Conservation (phyloP, 2,888 invertebrate species). For the Atethmia centrago region DNA sequence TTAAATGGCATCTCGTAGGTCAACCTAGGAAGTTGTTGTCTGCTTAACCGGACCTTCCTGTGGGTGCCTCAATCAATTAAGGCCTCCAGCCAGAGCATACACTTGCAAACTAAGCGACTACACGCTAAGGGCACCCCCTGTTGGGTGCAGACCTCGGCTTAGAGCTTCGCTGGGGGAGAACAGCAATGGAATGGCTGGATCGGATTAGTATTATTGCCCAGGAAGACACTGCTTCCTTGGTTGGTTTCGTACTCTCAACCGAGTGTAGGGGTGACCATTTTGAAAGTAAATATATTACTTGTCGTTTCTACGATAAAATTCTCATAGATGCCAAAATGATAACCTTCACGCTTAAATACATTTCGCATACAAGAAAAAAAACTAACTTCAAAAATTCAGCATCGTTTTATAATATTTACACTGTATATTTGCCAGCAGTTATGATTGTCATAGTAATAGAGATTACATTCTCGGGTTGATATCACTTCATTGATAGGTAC, state of each 20-base stretch:
- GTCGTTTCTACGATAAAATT: not conserved
- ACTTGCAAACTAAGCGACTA: too few species aligned
- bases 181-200: too few species aligned
- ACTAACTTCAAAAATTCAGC: constrained; percentile 1
- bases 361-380: constrained; percentile 4
- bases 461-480: too few species aligned
- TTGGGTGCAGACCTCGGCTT: too few species aligned
- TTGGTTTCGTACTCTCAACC: not conserved
- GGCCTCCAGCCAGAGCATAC: too few species aligned
- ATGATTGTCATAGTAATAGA: not conserved
- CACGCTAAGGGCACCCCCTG: too few species aligned
- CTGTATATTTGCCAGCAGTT: not conserved
- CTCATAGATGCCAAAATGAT: not conserved
- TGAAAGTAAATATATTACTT: constrained; percentile 7
- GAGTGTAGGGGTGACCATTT: not conserved
- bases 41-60: too few species aligned
- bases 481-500: not conserved
- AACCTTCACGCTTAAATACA: constrained; percentile 4
- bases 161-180: too few species aligned
- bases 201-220: too few species aligned
- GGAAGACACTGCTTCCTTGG: not conserved
- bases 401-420: constrained; percentile 9
- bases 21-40: too few species aligned
- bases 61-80: too few species aligned
- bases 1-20: too few species aligned